Percentiles rank a stretch among this genome's conserved stretches.
phyloP scores from a whole-genome alignment of 2,113 vertebrate species.

The Sceloporus tristichus region DNA sequence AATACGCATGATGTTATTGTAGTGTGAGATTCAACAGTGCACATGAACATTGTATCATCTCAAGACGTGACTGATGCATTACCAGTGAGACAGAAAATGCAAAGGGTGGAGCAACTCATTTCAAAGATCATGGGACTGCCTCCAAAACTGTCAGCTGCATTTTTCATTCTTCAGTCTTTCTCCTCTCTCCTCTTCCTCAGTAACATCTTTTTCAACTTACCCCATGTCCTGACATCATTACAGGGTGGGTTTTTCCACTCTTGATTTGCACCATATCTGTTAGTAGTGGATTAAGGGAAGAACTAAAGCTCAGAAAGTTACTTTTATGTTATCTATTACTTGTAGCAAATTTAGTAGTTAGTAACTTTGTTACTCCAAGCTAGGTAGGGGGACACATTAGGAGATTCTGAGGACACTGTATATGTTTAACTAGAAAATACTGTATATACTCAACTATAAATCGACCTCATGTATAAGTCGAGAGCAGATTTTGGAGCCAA shows the following conservation, averaged over 20 bases:
- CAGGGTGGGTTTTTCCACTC: background rate
- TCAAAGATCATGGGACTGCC: background rate
- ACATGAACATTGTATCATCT: conserved; percentile 1
- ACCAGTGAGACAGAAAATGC: background rate
- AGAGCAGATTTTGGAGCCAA: too few relatives aligned
- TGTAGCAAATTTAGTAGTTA: background rate
- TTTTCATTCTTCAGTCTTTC: background rate
- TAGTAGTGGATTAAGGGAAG: background rate
- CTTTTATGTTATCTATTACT: background rate
- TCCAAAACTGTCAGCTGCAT: background rate
- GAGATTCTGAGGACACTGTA: background rate
- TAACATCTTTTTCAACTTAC: background rate
- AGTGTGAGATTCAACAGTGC: conserved; percentile 20
- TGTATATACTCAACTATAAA: too few relatives aligned
- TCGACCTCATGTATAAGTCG: too few relatives aligned
- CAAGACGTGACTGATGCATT: background rate
- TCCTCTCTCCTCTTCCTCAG: background rate
- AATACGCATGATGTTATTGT: conserved; percentile 2
- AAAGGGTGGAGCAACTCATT: background rate
- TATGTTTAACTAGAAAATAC: background rate
- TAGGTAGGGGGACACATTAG: background rate
- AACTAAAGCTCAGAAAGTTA: background rate
- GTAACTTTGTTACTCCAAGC: too few relatives aligned
- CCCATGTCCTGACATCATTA: background rate
- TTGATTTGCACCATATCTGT: background rate